Conservation (phyloP, 2,113 vertebrate species). For the Atractosteus spatula region DNA sequence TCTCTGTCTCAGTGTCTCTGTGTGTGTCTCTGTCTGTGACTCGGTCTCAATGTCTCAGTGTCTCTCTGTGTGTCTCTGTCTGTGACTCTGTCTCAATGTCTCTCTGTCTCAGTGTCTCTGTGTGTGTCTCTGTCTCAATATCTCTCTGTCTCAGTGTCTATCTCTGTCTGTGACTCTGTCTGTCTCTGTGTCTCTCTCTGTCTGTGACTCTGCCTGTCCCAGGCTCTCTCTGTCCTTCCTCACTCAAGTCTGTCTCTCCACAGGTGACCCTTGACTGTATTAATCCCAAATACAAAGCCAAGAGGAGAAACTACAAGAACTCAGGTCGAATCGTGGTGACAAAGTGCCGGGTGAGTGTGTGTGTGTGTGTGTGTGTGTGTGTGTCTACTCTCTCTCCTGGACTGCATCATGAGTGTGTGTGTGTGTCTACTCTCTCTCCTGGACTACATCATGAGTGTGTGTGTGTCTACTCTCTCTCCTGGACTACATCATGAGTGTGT, state of each 20-base stretch:
- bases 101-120: too few relatives aligned
- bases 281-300: constrained; percentile 96
- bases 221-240: too few relatives aligned
- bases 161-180: constrained; percentile 8
- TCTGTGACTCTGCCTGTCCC: too few relatives aligned
- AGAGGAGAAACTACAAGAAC: constrained; percentile 98
- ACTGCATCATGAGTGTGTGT: constrained; percentile 98
- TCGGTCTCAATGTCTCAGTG: too few relatives aligned
- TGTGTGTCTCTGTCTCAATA: neutral
- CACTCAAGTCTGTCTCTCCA: neutral
- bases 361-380: constrained; percentile 91
- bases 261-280: constrained; percentile 97
- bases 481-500: constrained; percentile 99
- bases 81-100: too few relatives aligned
- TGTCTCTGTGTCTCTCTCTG: too few relatives aligned
- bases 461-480: constrained; percentile 98
- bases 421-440: constrained; percentile 97
- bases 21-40: too few relatives aligned
- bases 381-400: constrained; percentile 85
- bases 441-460: constrained; percentile 84
- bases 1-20: too few relatives aligned
- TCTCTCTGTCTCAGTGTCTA: too few relatives aligned
- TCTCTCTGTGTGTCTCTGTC: too few relatives aligned
- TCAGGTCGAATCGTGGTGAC: constrained; percentile 93
- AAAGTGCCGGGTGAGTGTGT: constrained; percentile 89